Conservation (phyloP, 2,888 invertebrate species). For the Mesorhabditis sp. region DNA sequence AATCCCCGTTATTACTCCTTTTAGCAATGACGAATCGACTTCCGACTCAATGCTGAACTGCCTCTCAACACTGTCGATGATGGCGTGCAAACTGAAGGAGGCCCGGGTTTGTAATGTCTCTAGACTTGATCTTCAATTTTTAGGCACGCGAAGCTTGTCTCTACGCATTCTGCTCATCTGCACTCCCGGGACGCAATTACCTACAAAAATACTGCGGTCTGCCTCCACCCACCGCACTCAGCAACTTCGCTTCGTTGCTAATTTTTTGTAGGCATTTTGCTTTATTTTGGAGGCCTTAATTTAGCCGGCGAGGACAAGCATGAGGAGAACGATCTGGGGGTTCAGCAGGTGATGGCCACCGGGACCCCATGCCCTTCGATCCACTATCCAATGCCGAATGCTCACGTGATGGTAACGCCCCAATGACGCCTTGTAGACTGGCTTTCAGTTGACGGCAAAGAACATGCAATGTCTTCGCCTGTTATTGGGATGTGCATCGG, state of each 20-base stretch:
- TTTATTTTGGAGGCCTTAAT: no score
- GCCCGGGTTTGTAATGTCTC: constrained; percentile 53
- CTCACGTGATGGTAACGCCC: constrained; percentile 75
- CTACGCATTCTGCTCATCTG: constrained; percentile 89
- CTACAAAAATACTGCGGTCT: not conserved
- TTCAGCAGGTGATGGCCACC: constrained; percentile 86
- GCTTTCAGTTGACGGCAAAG: constrained; percentile 76
- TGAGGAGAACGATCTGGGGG: constrained; percentile 19
- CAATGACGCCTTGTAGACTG: not conserved
- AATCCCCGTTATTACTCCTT: not conserved
- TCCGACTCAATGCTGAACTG: constrained; percentile 86
- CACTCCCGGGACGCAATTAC: constrained; percentile 76
- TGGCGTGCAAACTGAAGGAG: constrained; percentile 79
- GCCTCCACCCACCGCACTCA: not conserved
- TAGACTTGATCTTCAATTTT: not conserved
- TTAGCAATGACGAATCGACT: constrained; percentile 82
- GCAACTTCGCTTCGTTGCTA: not conserved
- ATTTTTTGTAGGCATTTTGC: not conserved
- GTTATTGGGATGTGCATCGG: constrained; percentile 64
- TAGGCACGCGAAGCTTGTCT: constrained; percentile 87
- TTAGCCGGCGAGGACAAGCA: constrained; percentile 17
- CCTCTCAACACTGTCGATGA: constrained; percentile 81
- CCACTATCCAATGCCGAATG: constrained; percentile 69
- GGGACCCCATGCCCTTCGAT: constrained; percentile 78
- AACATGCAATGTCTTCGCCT: constrained; percentile 95